A percentile compares a stretch with the other conserved stretches of the same genome.
phyloP scores from a whole-genome alignment of 2,888 invertebrate genomes.

The Leptopilina myrica region DNA sequence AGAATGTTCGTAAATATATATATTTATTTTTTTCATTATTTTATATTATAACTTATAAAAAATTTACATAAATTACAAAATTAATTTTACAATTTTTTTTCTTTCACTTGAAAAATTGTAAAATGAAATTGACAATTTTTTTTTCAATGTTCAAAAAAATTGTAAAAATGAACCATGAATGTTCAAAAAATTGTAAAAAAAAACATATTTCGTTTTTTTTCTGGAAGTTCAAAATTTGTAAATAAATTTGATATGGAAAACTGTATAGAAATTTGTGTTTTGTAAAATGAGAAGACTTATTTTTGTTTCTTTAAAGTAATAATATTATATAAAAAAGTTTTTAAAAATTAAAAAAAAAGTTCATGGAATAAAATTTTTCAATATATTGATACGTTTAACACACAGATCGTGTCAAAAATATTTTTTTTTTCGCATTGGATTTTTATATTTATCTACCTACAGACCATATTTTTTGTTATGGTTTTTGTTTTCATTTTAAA shows the following conservation, averaged over 20 bases:
- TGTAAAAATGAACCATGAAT: no score
- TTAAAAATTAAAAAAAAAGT: background rate
- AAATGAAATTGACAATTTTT: background rate
- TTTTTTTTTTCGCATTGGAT: constrained; percentile 49
- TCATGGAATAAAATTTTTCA: background rate
- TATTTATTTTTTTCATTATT: no score
- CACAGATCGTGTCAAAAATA: constrained; percentile 64
- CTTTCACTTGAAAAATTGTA: background rate
- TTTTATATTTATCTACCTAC: constrained; percentile 1
- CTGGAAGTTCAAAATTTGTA: no score
- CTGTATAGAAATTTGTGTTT: no score
- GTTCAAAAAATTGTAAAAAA: no score
- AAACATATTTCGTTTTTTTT: no score
- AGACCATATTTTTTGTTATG: background rate
- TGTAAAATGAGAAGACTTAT: background rate
- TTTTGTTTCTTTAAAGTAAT: background rate
- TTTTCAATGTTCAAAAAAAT: no score
- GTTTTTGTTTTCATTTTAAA: background rate
- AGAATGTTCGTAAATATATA: no score
- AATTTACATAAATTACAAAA: background rate
- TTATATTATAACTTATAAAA: no score
- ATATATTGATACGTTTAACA: constrained; percentile 26
- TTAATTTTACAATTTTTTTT: background rate
- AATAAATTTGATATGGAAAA: no score
- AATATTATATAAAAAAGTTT: background rate